Evolutionary conservation across 2,888 invertebrate species (phyloP).

Genomic region (Parapristionchus giblindavisi): DNA sequence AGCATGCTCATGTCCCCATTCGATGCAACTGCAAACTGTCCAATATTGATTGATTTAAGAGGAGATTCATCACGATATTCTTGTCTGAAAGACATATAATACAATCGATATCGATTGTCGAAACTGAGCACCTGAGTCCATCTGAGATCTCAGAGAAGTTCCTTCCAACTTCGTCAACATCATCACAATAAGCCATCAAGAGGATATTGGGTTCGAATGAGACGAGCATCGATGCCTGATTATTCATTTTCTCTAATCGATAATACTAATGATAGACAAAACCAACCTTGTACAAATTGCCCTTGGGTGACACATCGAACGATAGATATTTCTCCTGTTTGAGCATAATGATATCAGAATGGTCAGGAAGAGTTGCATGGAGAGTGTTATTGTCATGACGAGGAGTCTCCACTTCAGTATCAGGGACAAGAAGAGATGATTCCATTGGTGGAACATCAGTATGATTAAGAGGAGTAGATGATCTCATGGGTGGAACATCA

Average conservation of each 20-base stretch:
- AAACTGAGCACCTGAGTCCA: neutral
- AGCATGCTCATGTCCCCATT: conserved; percentile 1
- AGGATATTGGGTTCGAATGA: conserved; percentile 12
- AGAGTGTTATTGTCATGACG: neutral
- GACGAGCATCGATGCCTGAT: neutral
- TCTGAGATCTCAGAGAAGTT: neutral
- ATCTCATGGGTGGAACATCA: neutral
- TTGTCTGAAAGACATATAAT: neutral
- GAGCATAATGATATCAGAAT: neutral
- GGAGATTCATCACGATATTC: neutral
- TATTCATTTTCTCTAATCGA: no score
- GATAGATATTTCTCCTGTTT: no score
- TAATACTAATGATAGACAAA: no score
- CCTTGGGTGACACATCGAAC: no score
- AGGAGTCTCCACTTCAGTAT: neutral
- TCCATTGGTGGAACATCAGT: neutral
- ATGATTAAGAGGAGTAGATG: neutral
- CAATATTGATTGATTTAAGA: neutral
- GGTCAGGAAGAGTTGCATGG: neutral
- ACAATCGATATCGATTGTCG: neutral
- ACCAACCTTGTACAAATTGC: no score
- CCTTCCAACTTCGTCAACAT: neutral
- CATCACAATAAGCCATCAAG: neutral
- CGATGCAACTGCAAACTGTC: conserved; percentile 19
- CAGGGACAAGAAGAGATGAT: neutral